Evolutionary conservation across 2,113 vertebrate species (phyloP).

Genomic region (Pao palembangensis): DNA sequence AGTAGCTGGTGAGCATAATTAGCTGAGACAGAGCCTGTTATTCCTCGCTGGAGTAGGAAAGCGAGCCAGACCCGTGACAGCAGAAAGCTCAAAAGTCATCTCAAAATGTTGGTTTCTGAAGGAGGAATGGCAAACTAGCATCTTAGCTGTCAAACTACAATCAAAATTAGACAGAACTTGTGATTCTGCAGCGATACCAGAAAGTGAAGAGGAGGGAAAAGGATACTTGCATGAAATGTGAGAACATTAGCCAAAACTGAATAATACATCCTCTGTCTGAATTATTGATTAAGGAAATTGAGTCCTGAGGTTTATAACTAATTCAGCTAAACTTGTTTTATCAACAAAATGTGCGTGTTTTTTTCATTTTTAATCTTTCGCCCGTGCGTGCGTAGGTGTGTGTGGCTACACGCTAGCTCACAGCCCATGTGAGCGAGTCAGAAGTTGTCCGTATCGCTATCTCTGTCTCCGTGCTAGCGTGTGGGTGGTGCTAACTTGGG

Average conservation of each 20-base stretch:
- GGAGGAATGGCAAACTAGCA: too few species aligned
- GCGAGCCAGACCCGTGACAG: too few species aligned
- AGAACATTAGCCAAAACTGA: conserved; percentile 36
- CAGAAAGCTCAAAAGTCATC: too few species aligned
- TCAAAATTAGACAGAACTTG: neutral
- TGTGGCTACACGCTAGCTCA: conserved; percentile 23
- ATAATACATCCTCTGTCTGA: conserved; percentile 31
- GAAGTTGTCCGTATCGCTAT: too few species aligned
- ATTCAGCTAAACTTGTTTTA: neutral
- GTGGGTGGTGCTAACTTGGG: neutral
- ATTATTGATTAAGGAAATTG: neutral
- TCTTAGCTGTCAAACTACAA: too few species aligned
- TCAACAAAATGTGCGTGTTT: neutral
- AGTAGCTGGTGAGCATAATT: neutral
- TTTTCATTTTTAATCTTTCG: neutral
- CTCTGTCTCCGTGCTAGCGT: too few species aligned
- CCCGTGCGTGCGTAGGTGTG: neutral
- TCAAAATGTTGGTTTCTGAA: too few species aligned
- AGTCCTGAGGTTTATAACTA: neutral
- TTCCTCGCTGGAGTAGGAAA: neutral
- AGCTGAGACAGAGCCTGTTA: neutral
- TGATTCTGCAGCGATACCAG: neutral
- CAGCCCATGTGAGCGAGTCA: too few species aligned
- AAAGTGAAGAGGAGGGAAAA: conserved; percentile 5
- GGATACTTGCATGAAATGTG: conserved; percentile 41